Percentiles rank a stretch among this genome's conserved stretches.
Evolutionary conservation across 2,797 vertebrate species (phyloP).

Genomic region (Parauchenoglanis ngamensis): DNA sequence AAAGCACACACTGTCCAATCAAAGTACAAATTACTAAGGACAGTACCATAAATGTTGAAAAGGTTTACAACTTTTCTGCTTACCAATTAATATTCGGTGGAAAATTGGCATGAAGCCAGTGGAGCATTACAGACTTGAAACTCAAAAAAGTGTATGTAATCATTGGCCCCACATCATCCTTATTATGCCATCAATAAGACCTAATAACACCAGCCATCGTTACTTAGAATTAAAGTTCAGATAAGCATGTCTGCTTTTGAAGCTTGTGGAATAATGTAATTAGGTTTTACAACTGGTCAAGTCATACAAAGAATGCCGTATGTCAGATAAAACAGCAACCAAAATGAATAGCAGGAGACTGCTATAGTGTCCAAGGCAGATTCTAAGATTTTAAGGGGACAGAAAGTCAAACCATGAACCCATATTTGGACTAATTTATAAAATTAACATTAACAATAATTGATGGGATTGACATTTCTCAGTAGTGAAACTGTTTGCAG

Average conservation of each 20-base stretch:
- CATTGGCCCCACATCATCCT: neutral
- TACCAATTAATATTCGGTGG: neutral
- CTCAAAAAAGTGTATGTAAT: neutral
- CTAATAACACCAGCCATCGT: neutral
- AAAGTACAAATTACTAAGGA: conserved; percentile 5
- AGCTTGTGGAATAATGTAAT: neutral
- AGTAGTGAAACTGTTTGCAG: neutral
- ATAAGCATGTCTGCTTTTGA: conserved; percentile 15
- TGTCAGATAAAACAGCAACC: neutral
- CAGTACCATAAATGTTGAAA: neutral
- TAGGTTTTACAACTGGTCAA: neutral
- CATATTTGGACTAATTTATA: neutral
- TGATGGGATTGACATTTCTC: neutral
- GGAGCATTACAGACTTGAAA: neutral
- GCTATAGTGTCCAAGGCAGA: too few species aligned
- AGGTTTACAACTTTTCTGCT: too few species aligned
- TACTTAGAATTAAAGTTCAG: neutral
- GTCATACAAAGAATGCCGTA: neutral
- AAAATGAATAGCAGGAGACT: neutral
- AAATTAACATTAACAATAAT: neutral
- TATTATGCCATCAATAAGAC: neutral
- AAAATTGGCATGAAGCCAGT: neutral
- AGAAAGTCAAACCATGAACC: neutral
- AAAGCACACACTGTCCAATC: neutral
- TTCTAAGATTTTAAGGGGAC: neutral